These are phyloP conservation scores for Hoplodrina blanda DNA, from an alignment of 2,888 invertebrate genomes.

Conservation along the genomic window DNA sequence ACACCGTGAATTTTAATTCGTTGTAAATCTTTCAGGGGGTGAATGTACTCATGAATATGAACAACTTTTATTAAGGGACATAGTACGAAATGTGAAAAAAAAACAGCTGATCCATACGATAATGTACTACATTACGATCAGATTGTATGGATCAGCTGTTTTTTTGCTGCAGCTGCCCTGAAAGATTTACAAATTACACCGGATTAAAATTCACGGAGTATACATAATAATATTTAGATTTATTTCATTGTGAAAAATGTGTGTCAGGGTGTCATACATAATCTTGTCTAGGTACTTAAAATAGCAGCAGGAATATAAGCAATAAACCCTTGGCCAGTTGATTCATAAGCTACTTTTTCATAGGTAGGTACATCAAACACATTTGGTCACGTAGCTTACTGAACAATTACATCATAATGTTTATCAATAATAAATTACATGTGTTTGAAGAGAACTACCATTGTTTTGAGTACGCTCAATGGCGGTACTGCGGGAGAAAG, in stretches of 20 bases:
- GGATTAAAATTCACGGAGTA: no score
- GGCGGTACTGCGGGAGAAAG: slow-evolving; percentile 2
- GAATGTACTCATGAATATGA: no score
- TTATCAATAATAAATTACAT: slow-evolving; percentile 48
- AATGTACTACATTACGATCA: no score
- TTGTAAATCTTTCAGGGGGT: no score
- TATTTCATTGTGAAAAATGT: slow-evolving; percentile 1
- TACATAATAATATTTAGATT: no score
- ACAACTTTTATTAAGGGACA: no score
- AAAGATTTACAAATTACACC: no score
- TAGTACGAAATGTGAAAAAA: no score
- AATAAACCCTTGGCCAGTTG: slow-evolving; percentile 16
- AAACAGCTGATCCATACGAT: no score
- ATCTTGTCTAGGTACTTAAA: background rate
- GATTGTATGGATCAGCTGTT: no score
- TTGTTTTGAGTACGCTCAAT: slow-evolving; percentile 38
- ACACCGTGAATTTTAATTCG: no score
- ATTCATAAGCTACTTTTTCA: slow-evolving; percentile 32
- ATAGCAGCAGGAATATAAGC: slow-evolving; percentile 1
- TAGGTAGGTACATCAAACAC: slow-evolving; percentile 16
- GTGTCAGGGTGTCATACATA: slow-evolving; percentile 5
- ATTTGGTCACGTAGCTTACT: slow-evolving; percentile 46
- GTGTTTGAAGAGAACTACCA: slow-evolving; percentile 34
- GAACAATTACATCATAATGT: slow-evolving; percentile 43
- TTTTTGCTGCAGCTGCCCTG: no score